phyloP scores from a whole-genome alignment of 2,888 invertebrate species.

The Hydraecia micacea region DNA sequence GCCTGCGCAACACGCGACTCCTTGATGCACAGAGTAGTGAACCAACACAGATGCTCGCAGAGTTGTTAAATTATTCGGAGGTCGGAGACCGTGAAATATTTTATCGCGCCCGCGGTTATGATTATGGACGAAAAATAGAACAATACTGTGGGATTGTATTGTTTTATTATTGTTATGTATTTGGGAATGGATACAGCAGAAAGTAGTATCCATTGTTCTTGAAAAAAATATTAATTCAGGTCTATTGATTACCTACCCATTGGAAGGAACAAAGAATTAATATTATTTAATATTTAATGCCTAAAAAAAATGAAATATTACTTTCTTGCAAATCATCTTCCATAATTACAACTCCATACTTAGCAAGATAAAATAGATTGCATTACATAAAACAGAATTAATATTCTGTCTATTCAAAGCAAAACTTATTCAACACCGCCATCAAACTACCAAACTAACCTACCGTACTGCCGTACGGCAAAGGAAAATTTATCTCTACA shows the following conservation, averaged over 20 bases:
- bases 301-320: background rate
- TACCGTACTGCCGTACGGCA: constrained; percentile 55
- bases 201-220: background rate
- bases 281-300: background rate
- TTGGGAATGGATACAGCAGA: background rate
- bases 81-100: constrained; percentile 45
- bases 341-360: background rate
- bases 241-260: background rate
- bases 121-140: constrained; percentile 47
- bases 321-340: background rate
- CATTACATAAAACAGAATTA: background rate
- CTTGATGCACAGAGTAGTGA: constrained; percentile 77
- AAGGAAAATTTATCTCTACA: constrained; percentile 69
- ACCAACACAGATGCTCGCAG: constrained; percentile 68
- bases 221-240: background rate
- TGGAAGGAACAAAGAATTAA: background rate
- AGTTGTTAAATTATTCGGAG: constrained; percentile 55
- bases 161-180: constrained; percentile 9
- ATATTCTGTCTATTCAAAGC: background rate
- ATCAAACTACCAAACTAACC: constrained; percentile 43
- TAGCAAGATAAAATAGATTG: background rate
- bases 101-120: constrained; percentile 39
- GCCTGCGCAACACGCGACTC: constrained; percentile 82
- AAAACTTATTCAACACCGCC: background rate
- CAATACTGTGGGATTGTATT: constrained; percentile 13